These are phyloP conservation scores for Macrosoma leucophasiata DNA, from an alignment of 2,888 invertebrate species.

Conservation along the genomic window DNA sequence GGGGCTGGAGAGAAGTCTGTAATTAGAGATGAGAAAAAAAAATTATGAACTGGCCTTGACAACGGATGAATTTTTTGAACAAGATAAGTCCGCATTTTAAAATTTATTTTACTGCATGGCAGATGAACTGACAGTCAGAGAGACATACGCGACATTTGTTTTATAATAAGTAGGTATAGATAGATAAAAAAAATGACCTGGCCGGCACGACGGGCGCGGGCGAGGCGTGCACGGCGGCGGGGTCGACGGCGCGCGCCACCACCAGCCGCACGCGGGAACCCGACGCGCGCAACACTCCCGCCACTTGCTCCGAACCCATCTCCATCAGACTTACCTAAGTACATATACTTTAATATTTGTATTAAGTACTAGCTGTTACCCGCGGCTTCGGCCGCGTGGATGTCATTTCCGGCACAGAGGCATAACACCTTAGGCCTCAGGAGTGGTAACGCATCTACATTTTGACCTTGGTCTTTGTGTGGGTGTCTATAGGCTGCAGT, in stretches of 20 bases:
- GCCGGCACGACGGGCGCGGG: constrained; percentile 82
- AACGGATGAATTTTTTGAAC: too few relatives aligned
- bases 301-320: constrained; percentile 99
- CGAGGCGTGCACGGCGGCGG: constrained; percentile 77
- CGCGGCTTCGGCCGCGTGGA: too few relatives aligned
- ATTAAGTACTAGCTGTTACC: too few relatives aligned
- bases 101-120: too few relatives aligned
- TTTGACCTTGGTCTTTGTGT: too few relatives aligned
- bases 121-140: not conserved
- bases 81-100: too few relatives aligned
- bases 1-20: constrained; percentile 83
- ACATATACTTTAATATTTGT: constrained; percentile 30
- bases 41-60: too few relatives aligned
- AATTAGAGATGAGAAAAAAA: too few relatives aligned
- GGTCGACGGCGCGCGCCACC: constrained; percentile 93
- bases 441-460: too few relatives aligned
- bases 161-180: not conserved
- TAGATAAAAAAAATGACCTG: constrained; percentile 40
- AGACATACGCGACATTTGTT: not conserved
- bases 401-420: too few relatives aligned
- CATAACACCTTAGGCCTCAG: too few relatives aligned
- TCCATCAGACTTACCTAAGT: constrained; percentile 82
- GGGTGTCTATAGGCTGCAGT: too few relatives aligned
- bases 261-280: constrained; percentile 96
- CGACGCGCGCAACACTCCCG: constrained; percentile 94